Conservation (phyloP, 2,888 invertebrate species). For the Neuroscelio doddi region DNA sequence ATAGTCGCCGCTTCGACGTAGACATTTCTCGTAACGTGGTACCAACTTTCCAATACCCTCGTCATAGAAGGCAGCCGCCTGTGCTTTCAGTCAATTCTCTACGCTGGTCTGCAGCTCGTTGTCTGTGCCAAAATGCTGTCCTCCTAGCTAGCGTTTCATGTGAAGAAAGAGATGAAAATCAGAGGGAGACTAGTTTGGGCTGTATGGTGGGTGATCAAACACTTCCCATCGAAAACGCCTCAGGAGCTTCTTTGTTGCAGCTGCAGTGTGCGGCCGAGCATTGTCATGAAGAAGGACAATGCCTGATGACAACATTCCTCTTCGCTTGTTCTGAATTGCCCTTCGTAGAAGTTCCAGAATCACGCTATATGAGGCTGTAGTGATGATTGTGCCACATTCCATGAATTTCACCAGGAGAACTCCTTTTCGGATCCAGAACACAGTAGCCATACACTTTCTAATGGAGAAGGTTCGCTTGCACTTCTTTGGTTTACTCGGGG, state of each 20-base stretch:
- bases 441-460: not conserved
- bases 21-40: conserved; percentile 33
- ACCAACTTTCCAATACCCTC: conserved; percentile 41
- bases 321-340: conserved; percentile 36
- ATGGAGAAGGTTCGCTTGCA: not conserved
- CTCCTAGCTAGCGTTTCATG: no score
- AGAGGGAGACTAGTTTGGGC: not conserved
- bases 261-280: conserved; percentile 19
- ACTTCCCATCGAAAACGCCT: not conserved
- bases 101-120: conserved; percentile 46
- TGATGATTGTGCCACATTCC: conserved; percentile 31
- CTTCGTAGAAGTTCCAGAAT: conserved; percentile 1
- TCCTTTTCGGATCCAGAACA: conserved; percentile 19
- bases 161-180: not conserved
- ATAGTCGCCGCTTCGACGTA: no score
- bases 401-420: conserved; percentile 13
- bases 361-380: conserved; percentile 31
- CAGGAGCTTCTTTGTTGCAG: not conserved
- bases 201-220: not conserved
- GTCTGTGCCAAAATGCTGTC: conserved; percentile 2
- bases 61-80: conserved; percentile 36
- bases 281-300: conserved; percentile 20
- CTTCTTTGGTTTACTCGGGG: not conserved
- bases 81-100: conserved; percentile 29
- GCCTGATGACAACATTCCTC: conserved; percentile 19